Evolutionary conservation across 2,888 invertebrate genomes (phyloP).

Genomic region (Nemapogon koenigi): DNA sequence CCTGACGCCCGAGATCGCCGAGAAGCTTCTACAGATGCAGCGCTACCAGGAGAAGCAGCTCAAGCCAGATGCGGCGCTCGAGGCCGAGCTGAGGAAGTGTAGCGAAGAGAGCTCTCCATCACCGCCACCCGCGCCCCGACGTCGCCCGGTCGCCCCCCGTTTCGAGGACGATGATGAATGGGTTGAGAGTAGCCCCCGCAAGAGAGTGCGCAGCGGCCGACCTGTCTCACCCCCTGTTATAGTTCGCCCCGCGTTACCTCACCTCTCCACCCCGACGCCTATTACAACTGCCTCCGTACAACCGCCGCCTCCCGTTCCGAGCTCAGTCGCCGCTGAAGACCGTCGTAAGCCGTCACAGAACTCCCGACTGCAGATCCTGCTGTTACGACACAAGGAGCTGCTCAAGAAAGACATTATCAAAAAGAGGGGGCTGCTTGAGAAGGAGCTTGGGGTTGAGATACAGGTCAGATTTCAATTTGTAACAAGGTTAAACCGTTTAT

Average conservation of each 20-base stretch:
- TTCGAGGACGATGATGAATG: conserved; percentile 53
- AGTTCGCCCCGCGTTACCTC: conserved; percentile 20
- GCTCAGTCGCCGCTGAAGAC: conserved; percentile 62
- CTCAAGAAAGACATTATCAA: conserved; percentile 93
- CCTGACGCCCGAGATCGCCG: conserved; percentile 90
- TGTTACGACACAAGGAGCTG: conserved; percentile 88
- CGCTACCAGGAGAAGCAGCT: conserved; percentile 83
- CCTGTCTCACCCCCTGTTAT: conserved; percentile 17
- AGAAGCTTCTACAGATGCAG: conserved; percentile 87
- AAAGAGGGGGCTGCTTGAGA: conserved; percentile 86
- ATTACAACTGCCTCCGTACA: conserved; percentile 24
- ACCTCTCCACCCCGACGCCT: conserved; percentile 35
- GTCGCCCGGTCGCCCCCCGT: conserved; percentile 26
- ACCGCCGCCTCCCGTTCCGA: conserved; percentile 56
- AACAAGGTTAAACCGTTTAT: too few species aligned
- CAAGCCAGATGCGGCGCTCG: conserved; percentile 62
- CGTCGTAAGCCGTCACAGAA: conserved; percentile 61
- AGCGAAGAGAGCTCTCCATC: conserved; percentile 19
- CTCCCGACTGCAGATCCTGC: conserved; percentile 73
- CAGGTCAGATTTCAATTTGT: too few species aligned
- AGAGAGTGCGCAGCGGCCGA: conserved; percentile 23
- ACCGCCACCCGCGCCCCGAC: conserved; percentile 28
- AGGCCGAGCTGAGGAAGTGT: conserved; percentile 36
- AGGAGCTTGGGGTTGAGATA: conserved; percentile 88
- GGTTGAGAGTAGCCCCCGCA: conserved; percentile 44